Base-by-base conservation (phyloP, 2,888 invertebrate genomes). In the Watsonalla cultraria region DNA sequence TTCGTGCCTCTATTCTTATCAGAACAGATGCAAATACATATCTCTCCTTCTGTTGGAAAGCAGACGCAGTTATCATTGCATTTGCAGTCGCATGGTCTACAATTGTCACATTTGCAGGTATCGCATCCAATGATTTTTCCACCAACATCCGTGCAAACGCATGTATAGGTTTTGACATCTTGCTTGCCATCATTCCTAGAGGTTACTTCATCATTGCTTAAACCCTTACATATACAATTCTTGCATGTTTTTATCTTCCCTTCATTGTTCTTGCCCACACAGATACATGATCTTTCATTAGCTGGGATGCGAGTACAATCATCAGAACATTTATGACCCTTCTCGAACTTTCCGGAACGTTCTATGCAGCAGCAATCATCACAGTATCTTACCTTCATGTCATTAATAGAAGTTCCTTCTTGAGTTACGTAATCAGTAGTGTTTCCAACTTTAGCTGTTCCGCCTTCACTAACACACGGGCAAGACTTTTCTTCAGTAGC, bases 51-150 rank as follows among this genome's bases (percentile, higher is more conserved):
- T 7, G 64, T 62, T 11, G 51, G 42, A 35, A 68, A 57, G 50
- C 73, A 73, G 42, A 52, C 46, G 45, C 70, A 68, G 11, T 54
- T 61, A 6, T 60, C n/a, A n/a, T 64, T 63, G 42, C 69, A 71
- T 6, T 61, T 67, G 34, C 62, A 59, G 47, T 37, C 0, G 54
- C 62, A 51, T 50, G 56, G 53, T 11, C 52, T n/a, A 45, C 48
- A 33, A 4, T 55, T 52, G 5, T 54, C 58, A 7, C 70, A 70
- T 24, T 61, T 58, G 51, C 74, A 74, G 6, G 70, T 64, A 13
- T 65, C 57, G 33, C 78, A 74, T 13, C 58, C 35, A 4, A 62
- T 53, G 6, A 68, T 59, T 6, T 63, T 60, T 0, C 66, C 70
- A 11, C 62, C 54, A 5, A 52, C 53, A 56, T n/a, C n/a, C n/a